Base-by-base conservation (phyloP, 2,797 vertebrate species). In the Acanthornis magna region DNA sequence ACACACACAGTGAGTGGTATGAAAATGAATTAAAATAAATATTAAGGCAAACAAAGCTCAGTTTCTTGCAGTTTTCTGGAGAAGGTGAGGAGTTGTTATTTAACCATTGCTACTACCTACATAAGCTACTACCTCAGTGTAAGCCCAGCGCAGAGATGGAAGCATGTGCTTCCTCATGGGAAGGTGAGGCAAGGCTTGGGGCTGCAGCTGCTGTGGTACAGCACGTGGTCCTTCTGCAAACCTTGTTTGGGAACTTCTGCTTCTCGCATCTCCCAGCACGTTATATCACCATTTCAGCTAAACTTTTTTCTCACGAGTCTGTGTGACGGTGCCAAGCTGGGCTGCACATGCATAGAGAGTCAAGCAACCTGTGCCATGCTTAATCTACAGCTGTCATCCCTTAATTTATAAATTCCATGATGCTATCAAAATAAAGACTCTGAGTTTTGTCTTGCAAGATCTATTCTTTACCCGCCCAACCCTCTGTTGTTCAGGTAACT, bases 341-440 rank as follows among this genome's bases (percentile, higher is more conserved):
- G 13, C 60, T 93, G 67, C 79, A 57, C n/a, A 70, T 5, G 91
- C 0, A 51, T 1, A 75, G 23, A 60, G 38, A 91, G 48, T n/a
- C 90, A 91, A 93, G 26, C 60, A 95, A 75, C 73, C 36, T 7
- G 13, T 84, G 63, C 85, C 91, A 78, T 68, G 53, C 19, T 74
- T 93, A 68, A 83, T 70, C 70, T 89, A 68, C 62, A 78, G 67
- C 88, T 96, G 88, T 89, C 77, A 89, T 85, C 91, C 88, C 90
- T 86, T 70, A 65, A 87, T 91, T 93, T 93, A 94, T 76, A 93
- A 93, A 91, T 96, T 95, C 94, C 80, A 60, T 75, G 91, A 89
- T 96, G 57, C n/a, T 96, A 95, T 93, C 89, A 91, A 89, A 90
- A 88, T 85, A 91, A 82, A 89, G 78, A 86, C 83, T 88, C 70